Percentiles rank a stretch among this genome's conserved stretches.
These are phyloP conservation scores for Cerastoderma edule DNA, from an alignment of 2,888 invertebrate genomes.

Conservation along the genomic window DNA sequence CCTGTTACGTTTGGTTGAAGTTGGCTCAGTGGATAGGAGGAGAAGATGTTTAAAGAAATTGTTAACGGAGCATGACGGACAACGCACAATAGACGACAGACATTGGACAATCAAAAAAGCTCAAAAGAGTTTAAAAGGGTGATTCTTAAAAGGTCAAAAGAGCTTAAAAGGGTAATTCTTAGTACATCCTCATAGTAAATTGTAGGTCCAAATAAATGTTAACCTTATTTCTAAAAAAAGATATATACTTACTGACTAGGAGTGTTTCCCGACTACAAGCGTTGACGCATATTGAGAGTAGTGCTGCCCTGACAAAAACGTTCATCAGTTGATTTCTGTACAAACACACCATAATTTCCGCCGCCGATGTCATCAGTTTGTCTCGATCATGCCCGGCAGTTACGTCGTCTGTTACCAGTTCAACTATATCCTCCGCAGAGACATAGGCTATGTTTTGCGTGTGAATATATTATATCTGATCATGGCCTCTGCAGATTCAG, in stretches of 20 bases:
- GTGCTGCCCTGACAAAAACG: conserved; percentile 81
- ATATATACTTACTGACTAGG: conserved; percentile 62
- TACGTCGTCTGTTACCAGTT: conserved; percentile 67
- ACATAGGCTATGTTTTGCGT: conserved; percentile 79
- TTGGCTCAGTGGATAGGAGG: too few species aligned
- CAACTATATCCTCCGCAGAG: conserved; percentile 72
- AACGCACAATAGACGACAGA: too few species aligned
- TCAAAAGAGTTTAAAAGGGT: too few species aligned
- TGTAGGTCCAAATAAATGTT: too few species aligned
- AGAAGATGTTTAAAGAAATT: too few species aligned
- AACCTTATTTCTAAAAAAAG: too few species aligned
- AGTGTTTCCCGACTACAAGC: conserved; percentile 73
- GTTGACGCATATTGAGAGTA: conserved; percentile 80
- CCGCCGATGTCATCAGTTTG: conserved; percentile 81
- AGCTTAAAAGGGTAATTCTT: too few species aligned
- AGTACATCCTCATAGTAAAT: too few species aligned
- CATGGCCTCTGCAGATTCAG: conserved; percentile 79
- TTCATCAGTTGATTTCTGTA: conserved; percentile 84
- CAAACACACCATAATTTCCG: conserved; percentile 83
- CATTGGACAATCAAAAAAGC: too few species aligned
- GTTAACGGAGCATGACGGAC: too few species aligned
- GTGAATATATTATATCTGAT: conserved; percentile 70
- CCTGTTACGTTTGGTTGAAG: too few species aligned
- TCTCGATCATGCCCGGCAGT: conserved; percentile 56
- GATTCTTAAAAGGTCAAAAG: too few species aligned